Percentiles rank a stretch among this genome's conserved stretches.
Conservation (phyloP, 1,140 invertebrate species). For the Saccostrea glomerata region DNA sequence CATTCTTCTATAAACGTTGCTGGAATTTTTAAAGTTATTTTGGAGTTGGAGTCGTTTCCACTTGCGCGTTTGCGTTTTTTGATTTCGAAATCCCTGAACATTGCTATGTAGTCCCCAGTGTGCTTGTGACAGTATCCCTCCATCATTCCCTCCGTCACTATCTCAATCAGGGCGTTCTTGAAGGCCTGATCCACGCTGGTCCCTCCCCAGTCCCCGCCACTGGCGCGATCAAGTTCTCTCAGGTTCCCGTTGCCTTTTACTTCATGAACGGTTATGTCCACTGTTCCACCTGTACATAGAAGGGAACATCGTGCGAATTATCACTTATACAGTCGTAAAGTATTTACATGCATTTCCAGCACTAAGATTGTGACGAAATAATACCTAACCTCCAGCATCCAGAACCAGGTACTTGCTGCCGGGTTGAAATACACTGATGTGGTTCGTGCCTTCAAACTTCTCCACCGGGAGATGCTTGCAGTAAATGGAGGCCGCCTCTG, state of each 20-base stretch:
- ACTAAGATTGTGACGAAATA: neutral
- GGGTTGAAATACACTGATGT: neutral
- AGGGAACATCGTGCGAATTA: neutral
- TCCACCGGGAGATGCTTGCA: too few species aligned
- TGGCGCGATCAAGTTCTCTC: constrained; percentile 79
- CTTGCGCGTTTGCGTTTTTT: constrained; percentile 46
- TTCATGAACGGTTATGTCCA: constrained; percentile 84
- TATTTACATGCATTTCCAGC: neutral
- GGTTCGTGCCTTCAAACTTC: neutral
- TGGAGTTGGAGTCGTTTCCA: neutral
- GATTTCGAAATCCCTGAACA: constrained; percentile 55
- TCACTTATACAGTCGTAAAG: neutral
- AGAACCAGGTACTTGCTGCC: neutral
- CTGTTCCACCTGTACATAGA: constrained; percentile 80
- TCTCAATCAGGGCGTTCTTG: constrained; percentile 35
- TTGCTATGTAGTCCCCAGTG: constrained; percentile 47
- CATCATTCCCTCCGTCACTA: constrained; percentile 45
- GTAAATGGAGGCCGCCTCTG: constrained; percentile 57
- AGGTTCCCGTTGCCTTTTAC: constrained; percentile 78
- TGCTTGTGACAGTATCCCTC: constrained; percentile 8
- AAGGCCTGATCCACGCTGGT: constrained; percentile 52
- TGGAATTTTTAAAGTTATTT: constrained; percentile 44
- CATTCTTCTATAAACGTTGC: constrained; percentile 32
- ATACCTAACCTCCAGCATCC: neutral
- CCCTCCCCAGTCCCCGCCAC: constrained; percentile 79